These are phyloP conservation scores for Eupithecia insigniata DNA, from an alignment of 2,888 invertebrate genomes.

Conservation along the genomic window DNA sequence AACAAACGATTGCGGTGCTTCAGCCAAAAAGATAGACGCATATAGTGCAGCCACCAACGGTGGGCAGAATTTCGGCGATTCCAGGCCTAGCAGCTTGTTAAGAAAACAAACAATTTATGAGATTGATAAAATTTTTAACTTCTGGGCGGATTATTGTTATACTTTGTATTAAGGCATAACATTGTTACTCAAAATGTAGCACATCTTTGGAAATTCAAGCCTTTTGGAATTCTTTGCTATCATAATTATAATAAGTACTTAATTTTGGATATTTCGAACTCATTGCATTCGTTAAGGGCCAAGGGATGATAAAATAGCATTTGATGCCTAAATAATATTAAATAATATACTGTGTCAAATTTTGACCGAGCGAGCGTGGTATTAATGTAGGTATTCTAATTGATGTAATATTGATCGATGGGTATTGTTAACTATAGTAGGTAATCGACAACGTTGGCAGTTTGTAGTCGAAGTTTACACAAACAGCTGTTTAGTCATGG, in stretches of 20 bases:
- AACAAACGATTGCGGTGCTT: neutral
- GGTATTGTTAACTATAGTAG: conserved; percentile 12
- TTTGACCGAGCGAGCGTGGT: conserved; percentile 15
- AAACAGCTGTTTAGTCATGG: conserved; percentile 39
- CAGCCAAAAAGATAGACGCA: neutral
- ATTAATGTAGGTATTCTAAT: conserved; percentile 21
- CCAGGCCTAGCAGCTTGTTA: neutral
- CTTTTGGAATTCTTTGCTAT: neutral
- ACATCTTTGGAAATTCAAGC: neutral
- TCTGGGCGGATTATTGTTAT: neutral
- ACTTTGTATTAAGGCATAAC: neutral
- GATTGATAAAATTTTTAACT: neutral
- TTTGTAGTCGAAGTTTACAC: conserved; percentile 22
- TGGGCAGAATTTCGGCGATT: too few relatives aligned
- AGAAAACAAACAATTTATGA: neutral
- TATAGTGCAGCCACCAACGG: neutral
- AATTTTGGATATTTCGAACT: neutral
- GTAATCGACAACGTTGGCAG: conserved; percentile 28
- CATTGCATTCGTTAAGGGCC: neutral
- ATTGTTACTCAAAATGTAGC: neutral
- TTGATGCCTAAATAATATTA: neutral
- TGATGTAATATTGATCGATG: conserved; percentile 27
- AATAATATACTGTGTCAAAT: neutral
- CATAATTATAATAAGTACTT: too few relatives aligned
- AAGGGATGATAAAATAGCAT: neutral